Evolutionary conservation across 1,140 invertebrate species (phyloP).

Genomic region (Atta texana): DNA sequence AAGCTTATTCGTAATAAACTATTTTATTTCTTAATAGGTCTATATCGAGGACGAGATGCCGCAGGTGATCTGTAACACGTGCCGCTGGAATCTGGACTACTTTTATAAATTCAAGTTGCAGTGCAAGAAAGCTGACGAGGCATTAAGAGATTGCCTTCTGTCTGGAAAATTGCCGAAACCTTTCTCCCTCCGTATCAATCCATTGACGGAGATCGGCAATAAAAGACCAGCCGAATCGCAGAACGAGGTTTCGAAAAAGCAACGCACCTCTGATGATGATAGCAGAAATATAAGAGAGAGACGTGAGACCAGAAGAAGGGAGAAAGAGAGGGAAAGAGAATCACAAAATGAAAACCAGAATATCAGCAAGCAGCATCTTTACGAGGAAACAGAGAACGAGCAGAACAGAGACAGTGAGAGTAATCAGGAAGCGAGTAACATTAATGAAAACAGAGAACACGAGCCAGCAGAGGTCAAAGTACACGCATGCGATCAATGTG

Average conservation of each 20-base stretch:
- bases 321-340: conserved; percentile 60
- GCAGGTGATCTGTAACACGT: conserved; percentile 89
- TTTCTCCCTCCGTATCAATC: conserved; percentile 80
- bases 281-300: conserved; percentile 35
- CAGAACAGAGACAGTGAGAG: conserved; percentile 85
- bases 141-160: conserved; percentile 89
- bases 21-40: conserved; percentile 86
- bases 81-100: conserved; percentile 89
- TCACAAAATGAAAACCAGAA: conserved; percentile 29
- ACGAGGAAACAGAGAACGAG: conserved; percentile 82
- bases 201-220: conserved; percentile 60
- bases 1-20: neutral
- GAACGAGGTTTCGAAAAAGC: conserved; percentile 77
- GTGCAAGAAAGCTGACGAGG: conserved; percentile 91
- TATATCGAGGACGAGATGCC: conserved; percentile 92
- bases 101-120: conserved; percentile 91
- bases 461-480: conserved; percentile 85
- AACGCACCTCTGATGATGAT: conserved; percentile 80
- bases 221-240: conserved; percentile 78
- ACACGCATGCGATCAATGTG: conserved; percentile 89
- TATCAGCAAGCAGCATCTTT: conserved; percentile 72
- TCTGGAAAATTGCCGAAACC: conserved; percentile 88
- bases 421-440: conserved; percentile 76
- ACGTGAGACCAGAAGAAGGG: conserved; percentile 63
- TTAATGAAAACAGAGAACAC: conserved; percentile 80